Conservation (phyloP, 2,113 vertebrate genomes). For the Uropsilus gracilis region DNA sequence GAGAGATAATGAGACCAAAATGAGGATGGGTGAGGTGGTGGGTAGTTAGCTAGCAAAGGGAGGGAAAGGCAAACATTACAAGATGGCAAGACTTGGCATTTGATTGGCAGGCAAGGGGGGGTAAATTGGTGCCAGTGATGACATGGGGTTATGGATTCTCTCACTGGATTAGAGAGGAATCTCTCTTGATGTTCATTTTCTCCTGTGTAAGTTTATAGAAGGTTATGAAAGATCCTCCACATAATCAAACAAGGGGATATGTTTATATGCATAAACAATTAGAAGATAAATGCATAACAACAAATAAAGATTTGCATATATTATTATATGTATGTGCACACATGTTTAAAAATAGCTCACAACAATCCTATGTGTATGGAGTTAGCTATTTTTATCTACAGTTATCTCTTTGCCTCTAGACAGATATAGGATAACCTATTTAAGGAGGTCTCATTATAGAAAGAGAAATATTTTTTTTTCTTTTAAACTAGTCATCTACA, state of each 20-base stretch:
- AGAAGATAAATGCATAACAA: background rate
- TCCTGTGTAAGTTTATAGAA: background rate
- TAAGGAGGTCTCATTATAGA: slow-evolving; percentile 52
- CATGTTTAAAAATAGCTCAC: background rate
- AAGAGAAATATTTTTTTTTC: slow-evolving; percentile 52
- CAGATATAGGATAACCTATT: slow-evolving; percentile 63
- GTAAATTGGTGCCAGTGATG: background rate
- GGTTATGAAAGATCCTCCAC: background rate
- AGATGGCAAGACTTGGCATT: background rate
- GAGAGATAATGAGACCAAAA: background rate
- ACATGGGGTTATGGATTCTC: background rate
- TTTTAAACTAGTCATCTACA: slow-evolving; percentile 53
- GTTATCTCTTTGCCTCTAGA: slow-evolving; percentile 48
- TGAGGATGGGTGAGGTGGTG: background rate
- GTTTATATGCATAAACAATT: background rate
- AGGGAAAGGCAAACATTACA: background rate
- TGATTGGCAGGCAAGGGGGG: background rate
- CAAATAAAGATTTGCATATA: background rate
- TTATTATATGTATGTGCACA: background rate
- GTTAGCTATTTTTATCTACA: slow-evolving; percentile 3
- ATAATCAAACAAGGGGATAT: background rate
- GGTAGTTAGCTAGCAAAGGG: too few species aligned
- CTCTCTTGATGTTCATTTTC: background rate
- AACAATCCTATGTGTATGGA: background rate
- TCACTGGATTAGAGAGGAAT: background rate